Conservation (phyloP, 1,140 invertebrate genomes). For the Zelostemma sp. region DNA sequence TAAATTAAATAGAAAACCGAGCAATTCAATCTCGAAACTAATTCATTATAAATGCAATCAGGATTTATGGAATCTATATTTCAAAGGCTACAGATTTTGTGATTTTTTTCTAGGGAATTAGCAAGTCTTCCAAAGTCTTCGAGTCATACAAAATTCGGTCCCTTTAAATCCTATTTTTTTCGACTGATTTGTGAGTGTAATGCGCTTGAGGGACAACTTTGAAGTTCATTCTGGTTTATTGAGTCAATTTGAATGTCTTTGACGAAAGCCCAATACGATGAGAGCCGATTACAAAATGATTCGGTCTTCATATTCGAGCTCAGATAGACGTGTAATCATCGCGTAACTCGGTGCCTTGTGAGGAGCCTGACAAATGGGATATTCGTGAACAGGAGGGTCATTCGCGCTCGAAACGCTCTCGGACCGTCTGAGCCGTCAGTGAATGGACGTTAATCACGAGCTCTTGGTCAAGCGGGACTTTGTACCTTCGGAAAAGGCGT, state of each 20-base stretch:
- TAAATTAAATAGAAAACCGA: too few relatives aligned
- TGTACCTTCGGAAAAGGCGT: constrained; percentile 13
- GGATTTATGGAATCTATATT: too few relatives aligned
- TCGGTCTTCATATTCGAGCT: constrained; percentile 41
- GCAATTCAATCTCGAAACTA: too few relatives aligned
- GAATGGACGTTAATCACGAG: constrained; percentile 63
- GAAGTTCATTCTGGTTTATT: too few relatives aligned
- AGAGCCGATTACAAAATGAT: constrained; percentile 33
- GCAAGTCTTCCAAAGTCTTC: too few relatives aligned
- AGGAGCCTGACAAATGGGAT: constrained; percentile 52
- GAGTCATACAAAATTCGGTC: too few relatives aligned
- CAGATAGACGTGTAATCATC: constrained; percentile 45
- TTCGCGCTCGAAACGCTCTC: constrained; percentile 48
- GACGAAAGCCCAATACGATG: constrained; percentile 41
- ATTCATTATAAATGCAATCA: too few relatives aligned
- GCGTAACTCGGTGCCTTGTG: constrained; percentile 23
- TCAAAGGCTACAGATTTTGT: too few relatives aligned
- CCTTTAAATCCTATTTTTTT: too few relatives aligned
- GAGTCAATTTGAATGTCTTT: constrained; percentile 19
- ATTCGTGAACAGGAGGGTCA: constrained; percentile 21
- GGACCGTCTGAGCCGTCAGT: constrained; percentile 48
- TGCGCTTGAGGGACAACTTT: too few relatives aligned
- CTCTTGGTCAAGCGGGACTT: constrained; percentile 20
- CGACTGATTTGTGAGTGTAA: too few relatives aligned
- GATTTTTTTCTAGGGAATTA: too few relatives aligned